Conservation (phyloP, 2,113 vertebrate species). For the Spizaetus ornatus region DNA sequence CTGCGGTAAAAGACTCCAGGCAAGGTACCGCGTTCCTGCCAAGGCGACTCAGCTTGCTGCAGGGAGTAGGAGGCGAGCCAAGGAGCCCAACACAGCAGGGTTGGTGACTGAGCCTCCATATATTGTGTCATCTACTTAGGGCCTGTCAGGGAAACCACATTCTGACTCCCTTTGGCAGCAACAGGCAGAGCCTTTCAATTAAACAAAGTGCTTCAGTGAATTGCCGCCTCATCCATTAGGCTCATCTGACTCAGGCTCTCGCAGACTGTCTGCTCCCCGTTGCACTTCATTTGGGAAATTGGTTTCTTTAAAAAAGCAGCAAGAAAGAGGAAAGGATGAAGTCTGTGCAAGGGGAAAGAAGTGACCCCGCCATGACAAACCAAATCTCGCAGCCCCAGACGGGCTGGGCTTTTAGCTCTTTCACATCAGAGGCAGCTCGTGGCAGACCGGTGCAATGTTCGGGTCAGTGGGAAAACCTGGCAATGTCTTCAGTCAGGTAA, state of each 20-base stretch:
- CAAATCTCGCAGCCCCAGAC: neutral
- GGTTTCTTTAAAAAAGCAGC: neutral
- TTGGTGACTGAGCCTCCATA: neutral
- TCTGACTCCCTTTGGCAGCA: constrained; percentile 24
- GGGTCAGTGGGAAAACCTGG: neutral
- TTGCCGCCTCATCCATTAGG: constrained; percentile 50
- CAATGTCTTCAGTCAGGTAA: neutral
- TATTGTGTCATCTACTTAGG: neutral
- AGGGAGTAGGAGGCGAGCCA: constrained; percentile 44
- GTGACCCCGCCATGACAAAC: neutral
- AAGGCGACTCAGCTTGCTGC: neutral
- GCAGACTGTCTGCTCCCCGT: neutral
- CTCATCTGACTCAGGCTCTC: neutral
- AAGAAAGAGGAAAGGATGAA: neutral
- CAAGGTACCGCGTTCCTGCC: neutral
- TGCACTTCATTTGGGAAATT: constrained; percentile 12
- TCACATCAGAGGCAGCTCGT: neutral
- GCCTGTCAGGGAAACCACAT: neutral
- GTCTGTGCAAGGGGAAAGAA: neutral
- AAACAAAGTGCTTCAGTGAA: constrained; percentile 41
- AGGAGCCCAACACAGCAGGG: neutral
- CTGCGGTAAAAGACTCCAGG: neutral
- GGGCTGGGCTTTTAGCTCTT: neutral
- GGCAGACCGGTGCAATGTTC: rapidly evolving
- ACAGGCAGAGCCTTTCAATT: constrained; percentile 35